Percentiles rank a stretch among this genome's conserved stretches.
phyloP scores from a whole-genome alignment of 2,888 invertebrate species.

The Drosophila mettleri region DNA sequence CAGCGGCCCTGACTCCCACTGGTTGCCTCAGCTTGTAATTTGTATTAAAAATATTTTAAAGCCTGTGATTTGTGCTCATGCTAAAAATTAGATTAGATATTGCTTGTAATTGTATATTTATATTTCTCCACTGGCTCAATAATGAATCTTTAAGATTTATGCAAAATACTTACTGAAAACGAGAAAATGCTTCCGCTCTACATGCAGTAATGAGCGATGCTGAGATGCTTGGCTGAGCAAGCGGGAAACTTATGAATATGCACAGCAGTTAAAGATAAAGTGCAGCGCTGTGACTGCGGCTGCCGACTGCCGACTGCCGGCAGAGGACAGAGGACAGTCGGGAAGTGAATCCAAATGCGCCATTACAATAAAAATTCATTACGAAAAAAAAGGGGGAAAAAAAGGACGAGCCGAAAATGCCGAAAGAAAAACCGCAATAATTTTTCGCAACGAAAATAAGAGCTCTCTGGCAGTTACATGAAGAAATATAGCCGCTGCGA shows the following conservation, averaged over 20 bases:
- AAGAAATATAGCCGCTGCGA: constrained; percentile 78
- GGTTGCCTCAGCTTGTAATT: constrained; percentile 1
- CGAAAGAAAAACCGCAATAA: constrained; percentile 76
- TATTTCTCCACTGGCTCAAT: background rate
- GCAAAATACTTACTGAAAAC: background rate
- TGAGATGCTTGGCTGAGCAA: constrained; percentile 44
- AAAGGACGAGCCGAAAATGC: constrained; percentile 59
- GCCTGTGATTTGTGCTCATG: background rate
- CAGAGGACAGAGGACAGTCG: background rate
- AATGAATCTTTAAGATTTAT: constrained; percentile 1
- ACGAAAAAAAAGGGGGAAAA: constrained; percentile 59
- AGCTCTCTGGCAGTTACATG: constrained; percentile 63
- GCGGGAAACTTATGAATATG: constrained; percentile 68
- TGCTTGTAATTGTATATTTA: no score
- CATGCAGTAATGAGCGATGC: constrained; percentile 67
- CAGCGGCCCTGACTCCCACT: constrained; percentile 2
- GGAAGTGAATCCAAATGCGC: constrained; percentile 74
- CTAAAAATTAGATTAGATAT: background rate
- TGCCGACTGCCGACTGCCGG: background rate
- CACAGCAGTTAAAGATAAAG: constrained; percentile 65
- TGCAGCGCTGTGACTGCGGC: constrained; percentile 31
- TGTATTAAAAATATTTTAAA: background rate
- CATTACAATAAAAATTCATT: constrained; percentile 80
- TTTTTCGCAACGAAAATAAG: constrained; percentile 66
- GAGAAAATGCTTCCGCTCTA: background rate